A percentile compares a stretch with the other conserved stretches of the same genome.
Conservation (phyloP, 1,140 invertebrate species). For the Rhopalosiphum maidis region DNA sequence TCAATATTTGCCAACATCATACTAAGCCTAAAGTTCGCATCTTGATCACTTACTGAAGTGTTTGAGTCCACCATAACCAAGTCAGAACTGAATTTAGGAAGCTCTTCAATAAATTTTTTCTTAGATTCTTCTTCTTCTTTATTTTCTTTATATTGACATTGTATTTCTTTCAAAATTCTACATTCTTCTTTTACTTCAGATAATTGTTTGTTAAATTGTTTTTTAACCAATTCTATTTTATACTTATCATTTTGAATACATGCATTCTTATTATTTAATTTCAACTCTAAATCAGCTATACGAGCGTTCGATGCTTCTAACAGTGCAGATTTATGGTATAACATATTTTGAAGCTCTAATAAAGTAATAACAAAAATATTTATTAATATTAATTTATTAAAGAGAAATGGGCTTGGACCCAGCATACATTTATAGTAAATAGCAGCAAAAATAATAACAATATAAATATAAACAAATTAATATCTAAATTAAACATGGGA, state of each 20-base stretch:
- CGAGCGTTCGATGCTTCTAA: constrained; percentile 65
- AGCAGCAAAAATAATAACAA: neutral
- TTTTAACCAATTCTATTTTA: constrained; percentile 65
- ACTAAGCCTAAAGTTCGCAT: constrained; percentile 28
- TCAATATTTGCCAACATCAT: constrained; percentile 34
- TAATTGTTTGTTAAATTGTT: constrained; percentile 67
- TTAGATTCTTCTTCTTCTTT: constrained; percentile 33
- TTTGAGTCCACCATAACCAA: neutral
- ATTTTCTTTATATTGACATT: constrained; percentile 9
- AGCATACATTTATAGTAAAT: neutral
- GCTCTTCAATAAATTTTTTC: neutral
- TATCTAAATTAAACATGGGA: neutral
- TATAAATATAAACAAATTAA: neutral
- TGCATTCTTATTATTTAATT: constrained; percentile 65
- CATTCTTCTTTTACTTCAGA: constrained; percentile 62
- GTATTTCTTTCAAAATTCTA: constrained; percentile 32
- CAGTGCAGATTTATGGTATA: constrained; percentile 60
- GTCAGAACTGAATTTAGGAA: constrained; percentile 40
- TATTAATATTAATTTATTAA: neutral
- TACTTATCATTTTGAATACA: constrained; percentile 64
- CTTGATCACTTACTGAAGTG: constrained; percentile 20
- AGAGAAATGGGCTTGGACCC: neutral
- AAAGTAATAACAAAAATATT: constrained; percentile 26
- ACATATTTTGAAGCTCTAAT: constrained; percentile 52
- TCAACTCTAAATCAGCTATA: constrained; percentile 66